Conservation (phyloP, 2,113 vertebrate genomes). For the Pelecanoides urinatrix region DNA sequence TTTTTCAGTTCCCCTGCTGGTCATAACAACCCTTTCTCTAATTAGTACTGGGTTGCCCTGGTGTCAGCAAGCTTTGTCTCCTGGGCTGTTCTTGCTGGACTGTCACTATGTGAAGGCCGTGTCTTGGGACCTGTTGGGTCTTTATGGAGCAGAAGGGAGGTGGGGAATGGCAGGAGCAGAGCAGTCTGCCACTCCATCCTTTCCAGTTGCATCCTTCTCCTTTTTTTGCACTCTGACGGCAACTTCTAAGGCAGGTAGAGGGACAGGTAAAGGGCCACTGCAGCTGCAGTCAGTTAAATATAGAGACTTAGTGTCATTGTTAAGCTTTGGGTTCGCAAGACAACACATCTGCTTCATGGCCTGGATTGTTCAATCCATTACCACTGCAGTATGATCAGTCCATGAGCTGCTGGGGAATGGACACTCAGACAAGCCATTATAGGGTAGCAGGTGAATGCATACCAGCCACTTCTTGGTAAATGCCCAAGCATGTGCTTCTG, state of each 20-base stretch:
- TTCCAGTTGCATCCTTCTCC: background rate
- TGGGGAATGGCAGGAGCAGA: background rate
- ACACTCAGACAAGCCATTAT: accelerated
- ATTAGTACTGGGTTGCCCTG: background rate
- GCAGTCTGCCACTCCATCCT: background rate
- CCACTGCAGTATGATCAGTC: background rate
- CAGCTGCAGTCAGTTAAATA: background rate
- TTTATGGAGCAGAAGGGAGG: background rate
- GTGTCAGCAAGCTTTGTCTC: background rate
- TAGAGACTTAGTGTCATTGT: background rate
- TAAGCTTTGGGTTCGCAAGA: background rate
- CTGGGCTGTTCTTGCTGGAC: background rate
- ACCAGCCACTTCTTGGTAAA: background rate
- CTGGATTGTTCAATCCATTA: background rate
- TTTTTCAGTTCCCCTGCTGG: background rate
- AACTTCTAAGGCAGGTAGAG: background rate
- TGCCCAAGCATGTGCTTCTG: background rate
- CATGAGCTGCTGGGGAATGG: background rate
- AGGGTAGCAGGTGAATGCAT: background rate
- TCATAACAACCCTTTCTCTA: background rate
- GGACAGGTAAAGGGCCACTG: background rate
- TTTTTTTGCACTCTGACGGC: background rate
- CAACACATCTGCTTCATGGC: background rate
- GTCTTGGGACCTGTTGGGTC: background rate
- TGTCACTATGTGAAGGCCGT: background rate